Evolutionary conservation across 1,140 invertebrate species (phyloP), one percentile per base, ranked within the genome.

Genomic region (Cotesia vestalis): DNA sequence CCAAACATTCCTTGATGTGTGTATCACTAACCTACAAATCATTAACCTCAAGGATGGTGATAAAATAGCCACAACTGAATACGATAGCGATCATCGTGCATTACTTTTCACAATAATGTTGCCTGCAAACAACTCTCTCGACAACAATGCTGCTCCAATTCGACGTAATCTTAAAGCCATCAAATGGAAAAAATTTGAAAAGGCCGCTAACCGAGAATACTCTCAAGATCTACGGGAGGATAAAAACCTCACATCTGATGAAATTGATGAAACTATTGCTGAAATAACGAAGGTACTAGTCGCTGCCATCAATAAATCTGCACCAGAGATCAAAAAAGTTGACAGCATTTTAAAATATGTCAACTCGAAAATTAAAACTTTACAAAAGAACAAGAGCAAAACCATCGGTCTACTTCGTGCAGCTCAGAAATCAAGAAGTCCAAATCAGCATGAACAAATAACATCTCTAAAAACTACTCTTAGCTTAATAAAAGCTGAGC

Each of bases 51-150:
- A 9, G 40, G 14, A 2, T 53, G 27, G 55, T 8, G 6, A 20
- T 11, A 73, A 69, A 73, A 12, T 69, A 36, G 4, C 35, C n/a
- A 73, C 72, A 4, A 51, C 64, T 1, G 12, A 34, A 1, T 73
- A 73, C 34, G 72, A 73, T 36, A 73, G 72, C 38, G 66, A 69
- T 36, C 72, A 69, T 9, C 55, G 14, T 2, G 72, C 60, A 1
- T 8, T 72, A n/a, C 12, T 36, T 4, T 51, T 72, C 3, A n/a
- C 11, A 1, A 52, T 73, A 12, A 12, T 35, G 2, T 3, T 59
- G 3, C n/a, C 20, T 9, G 5, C 62, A n/a, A n/a, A n/a, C 17
- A 12, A 62, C 4, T 1, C 1, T 38, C 27, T n/a, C n/a, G n/a
- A n/a, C n/a, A n/a, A 9, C 1, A 20, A 27, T 14, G 6, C 27